phyloP scores from a whole-genome alignment of 2,113 vertebrate genomes.

The Rana temporaria region DNA sequence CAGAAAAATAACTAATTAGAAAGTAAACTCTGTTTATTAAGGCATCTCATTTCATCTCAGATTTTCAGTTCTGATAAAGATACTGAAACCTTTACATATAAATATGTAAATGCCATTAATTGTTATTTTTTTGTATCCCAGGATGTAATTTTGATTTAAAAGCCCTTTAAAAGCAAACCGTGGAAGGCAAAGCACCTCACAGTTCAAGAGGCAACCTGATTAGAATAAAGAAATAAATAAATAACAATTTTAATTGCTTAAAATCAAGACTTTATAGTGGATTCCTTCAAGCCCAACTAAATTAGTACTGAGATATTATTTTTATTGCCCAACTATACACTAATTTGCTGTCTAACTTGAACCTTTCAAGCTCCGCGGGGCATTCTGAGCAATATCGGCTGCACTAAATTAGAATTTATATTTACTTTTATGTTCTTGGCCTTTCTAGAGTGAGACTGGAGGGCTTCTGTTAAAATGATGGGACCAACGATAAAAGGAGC shows the following conservation, averaged over 20 bases:
- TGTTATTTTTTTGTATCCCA: neutral
- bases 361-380: conserved; percentile 6
- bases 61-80: too few species aligned
- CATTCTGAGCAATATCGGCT: conserved; percentile 9
- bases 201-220: neutral
- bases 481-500: neutral
- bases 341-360: conserved; percentile 13
- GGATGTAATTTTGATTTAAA: neutral
- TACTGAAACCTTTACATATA: neutral
- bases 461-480: conserved; percentile 32
- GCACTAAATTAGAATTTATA: conserved; percentile 6
- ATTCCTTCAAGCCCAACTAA: neutral
- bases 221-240: too few species aligned
- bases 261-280: neutral
- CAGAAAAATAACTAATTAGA: too few species aligned
- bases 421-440: conserved; percentile 34
- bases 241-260: neutral
- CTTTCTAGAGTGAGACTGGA: conserved; percentile 8
- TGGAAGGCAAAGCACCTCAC: neutral
- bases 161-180: neutral
- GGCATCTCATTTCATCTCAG: too few species aligned
- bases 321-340: conserved; percentile 13
- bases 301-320: conserved; percentile 13
- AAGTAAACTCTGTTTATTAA: too few species aligned
- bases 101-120: neutral